Conservation (phyloP, 2,113 vertebrate genomes). For the Nettapus auritus region DNA sequence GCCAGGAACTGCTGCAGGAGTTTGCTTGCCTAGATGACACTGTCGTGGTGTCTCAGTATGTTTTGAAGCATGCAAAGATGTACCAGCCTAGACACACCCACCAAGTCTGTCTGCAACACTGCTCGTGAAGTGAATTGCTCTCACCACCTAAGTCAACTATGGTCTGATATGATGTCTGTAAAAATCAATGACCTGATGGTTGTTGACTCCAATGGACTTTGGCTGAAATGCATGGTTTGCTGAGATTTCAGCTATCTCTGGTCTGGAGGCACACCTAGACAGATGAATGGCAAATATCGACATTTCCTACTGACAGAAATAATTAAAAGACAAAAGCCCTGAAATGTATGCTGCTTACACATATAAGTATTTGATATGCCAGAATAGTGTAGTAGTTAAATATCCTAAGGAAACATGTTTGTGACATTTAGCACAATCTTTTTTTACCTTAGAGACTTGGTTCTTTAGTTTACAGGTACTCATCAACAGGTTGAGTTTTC, state of each 20-base stretch:
- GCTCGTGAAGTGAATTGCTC: neutral
- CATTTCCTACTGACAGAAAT: neutral
- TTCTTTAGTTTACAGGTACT: slow-evolving; percentile 3
- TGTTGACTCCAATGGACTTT: neutral
- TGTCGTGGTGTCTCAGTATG: neutral
- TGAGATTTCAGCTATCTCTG: neutral
- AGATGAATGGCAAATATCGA: neutral
- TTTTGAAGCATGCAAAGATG: neutral
- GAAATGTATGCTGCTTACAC: neutral
- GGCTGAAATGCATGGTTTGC: neutral
- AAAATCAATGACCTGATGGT: neutral
- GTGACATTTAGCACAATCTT: neutral
- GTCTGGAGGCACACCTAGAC: neutral
- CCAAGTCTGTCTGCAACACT: neutral
- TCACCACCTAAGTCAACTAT: neutral
- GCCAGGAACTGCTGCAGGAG: neutral
- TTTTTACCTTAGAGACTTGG: neutral
- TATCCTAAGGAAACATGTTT: neutral
- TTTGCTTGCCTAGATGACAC: neutral
- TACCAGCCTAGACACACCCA: neutral
- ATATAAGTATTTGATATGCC: neutral
- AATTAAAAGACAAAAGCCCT: neutral
- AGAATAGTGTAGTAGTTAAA: neutral
- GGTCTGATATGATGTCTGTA: neutral
- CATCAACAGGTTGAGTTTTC: neutral